These are phyloP conservation scores for Cephus cinctus DNA, from an alignment of 1,140 invertebrate species.

Conservation along the genomic window DNA sequence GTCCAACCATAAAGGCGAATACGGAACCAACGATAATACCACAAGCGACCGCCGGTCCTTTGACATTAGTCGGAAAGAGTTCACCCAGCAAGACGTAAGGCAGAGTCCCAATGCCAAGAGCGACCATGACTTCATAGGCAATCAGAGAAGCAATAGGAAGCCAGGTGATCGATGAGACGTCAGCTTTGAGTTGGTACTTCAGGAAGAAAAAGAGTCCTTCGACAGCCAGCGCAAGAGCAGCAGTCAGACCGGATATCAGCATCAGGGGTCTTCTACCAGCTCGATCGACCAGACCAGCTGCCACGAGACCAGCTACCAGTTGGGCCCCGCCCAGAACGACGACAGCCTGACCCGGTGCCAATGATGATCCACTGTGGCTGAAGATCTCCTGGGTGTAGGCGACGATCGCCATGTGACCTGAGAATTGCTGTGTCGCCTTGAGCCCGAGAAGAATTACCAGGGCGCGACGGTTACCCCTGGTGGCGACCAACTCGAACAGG, in stretches of 20 bases:
- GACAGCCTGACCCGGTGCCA: slow-evolving; percentile 56
- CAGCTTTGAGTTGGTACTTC: slow-evolving; percentile 33
- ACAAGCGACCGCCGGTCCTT: slow-evolving; percentile 52
- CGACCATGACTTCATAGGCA: slow-evolving; percentile 41
- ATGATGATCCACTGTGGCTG: slow-evolving; percentile 60
- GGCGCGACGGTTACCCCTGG: slow-evolving; percentile 62
- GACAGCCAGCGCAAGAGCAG: slow-evolving; percentile 57
- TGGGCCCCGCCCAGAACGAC: slow-evolving; percentile 71
- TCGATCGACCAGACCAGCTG: slow-evolving; percentile 68
- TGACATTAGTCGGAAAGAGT: slow-evolving; percentile 59
- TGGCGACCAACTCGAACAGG: slow-evolving; percentile 60
- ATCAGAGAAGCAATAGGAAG: slow-evolving; percentile 40
- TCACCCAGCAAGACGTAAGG: slow-evolving; percentile 63
- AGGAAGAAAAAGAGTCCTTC: slow-evolving; percentile 56
- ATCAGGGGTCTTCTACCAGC: slow-evolving; percentile 69
- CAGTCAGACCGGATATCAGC: slow-evolving; percentile 61
- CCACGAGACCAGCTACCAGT: slow-evolving; percentile 62
- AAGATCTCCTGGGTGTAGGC: slow-evolving; percentile 77
- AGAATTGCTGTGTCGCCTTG: slow-evolving; percentile 74
- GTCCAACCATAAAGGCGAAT: slow-evolving; percentile 62
- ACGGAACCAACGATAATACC: slow-evolving; percentile 49
- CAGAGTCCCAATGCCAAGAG: slow-evolving; percentile 59
- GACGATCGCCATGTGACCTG: slow-evolving; percentile 73
- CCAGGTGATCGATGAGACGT: slow-evolving; percentile 41
- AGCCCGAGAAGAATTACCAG: slow-evolving; percentile 67